A percentile compares a stretch with the other conserved stretches of the same genome.
Evolutionary conservation across 1,140 invertebrate genomes (phyloP).

Genomic region (Trinorchestia longiramus): DNA sequence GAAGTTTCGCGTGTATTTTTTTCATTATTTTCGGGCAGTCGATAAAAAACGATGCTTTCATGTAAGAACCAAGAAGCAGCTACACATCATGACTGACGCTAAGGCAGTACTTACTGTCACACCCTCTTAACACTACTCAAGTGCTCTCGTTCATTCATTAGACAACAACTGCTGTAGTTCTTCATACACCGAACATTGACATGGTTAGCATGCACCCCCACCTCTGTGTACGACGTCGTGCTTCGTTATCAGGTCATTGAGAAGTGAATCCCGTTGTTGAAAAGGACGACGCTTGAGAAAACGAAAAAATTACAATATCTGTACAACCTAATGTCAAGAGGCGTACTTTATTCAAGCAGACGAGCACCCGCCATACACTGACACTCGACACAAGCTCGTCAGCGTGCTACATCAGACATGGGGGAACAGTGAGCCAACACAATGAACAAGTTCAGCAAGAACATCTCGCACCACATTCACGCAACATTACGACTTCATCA

Average conservation of each 20-base stretch:
- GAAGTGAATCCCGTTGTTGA: background rate
- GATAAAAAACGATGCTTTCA: conserved; percentile 47
- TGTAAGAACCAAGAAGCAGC: conserved; percentile 9
- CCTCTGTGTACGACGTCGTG: background rate
- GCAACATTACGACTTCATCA: conserved; percentile 2
- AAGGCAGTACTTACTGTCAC: conserved; percentile 11
- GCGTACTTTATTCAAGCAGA: background rate
- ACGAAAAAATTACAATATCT: background rate
- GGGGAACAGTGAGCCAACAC: background rate
- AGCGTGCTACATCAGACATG: too few species aligned
- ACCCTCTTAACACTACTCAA: conserved; percentile 19
- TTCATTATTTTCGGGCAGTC: conserved; percentile 36
- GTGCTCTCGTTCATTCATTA: conserved; percentile 47
- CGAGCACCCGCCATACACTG: too few species aligned
- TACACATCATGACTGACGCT: conserved; percentile 34
- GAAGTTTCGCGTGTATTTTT: conserved; percentile 52
- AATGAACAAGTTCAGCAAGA: background rate
- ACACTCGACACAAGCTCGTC: background rate
- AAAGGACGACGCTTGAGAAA: background rate
- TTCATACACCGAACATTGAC: background rate
- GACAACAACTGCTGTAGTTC: conserved; percentile 34
- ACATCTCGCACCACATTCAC: conserved; percentile 35
- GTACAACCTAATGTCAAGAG: background rate
- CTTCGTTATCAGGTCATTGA: background rate
- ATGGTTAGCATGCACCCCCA: background rate